Percentiles rank a stretch among this genome's conserved stretches.
Conservation (phyloP, 2,888 invertebrate species). For the Melieria crassipennis region DNA sequence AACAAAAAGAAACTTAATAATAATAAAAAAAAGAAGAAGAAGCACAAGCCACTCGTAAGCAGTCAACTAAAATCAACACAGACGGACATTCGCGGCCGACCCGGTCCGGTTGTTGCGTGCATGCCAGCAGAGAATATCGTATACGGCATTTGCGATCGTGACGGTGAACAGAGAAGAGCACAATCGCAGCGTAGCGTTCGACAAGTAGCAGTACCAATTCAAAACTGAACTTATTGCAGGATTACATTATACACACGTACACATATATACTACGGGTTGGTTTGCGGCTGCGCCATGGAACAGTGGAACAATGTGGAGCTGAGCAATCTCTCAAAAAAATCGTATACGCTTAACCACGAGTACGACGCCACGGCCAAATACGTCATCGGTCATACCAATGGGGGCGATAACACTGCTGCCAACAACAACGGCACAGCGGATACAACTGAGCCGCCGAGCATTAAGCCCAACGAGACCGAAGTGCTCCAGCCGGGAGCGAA, state of each 20-base stretch:
- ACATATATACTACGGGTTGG: not conserved
- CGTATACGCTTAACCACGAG: constrained; percentile 61
- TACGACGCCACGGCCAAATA: constrained; percentile 47
- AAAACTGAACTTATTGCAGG: not conserved
- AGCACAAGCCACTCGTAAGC: too few relatives aligned
- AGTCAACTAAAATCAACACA: too few relatives aligned
- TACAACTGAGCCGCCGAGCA: constrained; percentile 11
- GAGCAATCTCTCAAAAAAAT: constrained; percentile 57
- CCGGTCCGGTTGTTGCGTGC: too few relatives aligned
- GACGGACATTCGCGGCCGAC: too few relatives aligned
- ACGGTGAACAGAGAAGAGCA: constrained; percentile 24
- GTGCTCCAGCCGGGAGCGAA: constrained; percentile 61
- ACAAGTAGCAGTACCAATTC: not conserved
- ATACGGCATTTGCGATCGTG: constrained; percentile 11
- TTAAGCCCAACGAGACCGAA: constrained; percentile 26
- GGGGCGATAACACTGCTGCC: constrained; percentile 19
- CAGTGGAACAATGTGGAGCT: constrained; percentile 61
- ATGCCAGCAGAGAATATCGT: not conserved
- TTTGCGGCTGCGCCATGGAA: constrained; percentile 48
- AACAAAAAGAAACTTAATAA: too few relatives aligned
- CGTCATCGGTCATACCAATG: constrained; percentile 32
- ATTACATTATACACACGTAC: constrained; percentile 16
- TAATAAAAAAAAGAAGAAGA: too few relatives aligned
- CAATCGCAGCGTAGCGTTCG: not conserved
- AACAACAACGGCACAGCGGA: constrained; percentile 23